These are phyloP conservation scores for Antechinus flavipes DNA, from an alignment of 2,113 vertebrate genomes.

Conservation along the genomic window DNA sequence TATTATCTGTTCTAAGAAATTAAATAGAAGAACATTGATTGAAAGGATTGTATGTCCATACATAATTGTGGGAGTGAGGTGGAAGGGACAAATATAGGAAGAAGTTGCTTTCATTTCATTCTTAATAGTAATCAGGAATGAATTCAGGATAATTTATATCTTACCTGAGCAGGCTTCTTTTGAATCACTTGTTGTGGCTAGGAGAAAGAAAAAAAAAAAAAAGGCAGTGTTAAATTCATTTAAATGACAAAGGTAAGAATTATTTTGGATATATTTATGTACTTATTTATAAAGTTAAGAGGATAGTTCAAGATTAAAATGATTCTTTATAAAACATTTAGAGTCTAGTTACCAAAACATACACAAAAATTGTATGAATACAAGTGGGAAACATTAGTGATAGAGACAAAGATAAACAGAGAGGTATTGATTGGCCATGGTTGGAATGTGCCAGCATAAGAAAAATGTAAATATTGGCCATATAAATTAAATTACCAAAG, in stretches of 20 bases:
- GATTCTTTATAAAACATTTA: background rate
- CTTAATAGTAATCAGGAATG: constrained; percentile 32
- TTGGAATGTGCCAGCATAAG: background rate
- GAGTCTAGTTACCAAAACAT: background rate
- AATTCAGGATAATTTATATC: constrained; percentile 51
- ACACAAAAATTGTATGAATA: background rate
- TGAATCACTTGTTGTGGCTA: constrained; percentile 96
- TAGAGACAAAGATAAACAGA: background rate
- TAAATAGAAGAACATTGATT: constrained; percentile 32
- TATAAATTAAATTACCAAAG: background rate
- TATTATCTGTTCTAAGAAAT: constrained; percentile 4
- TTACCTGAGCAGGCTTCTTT: constrained; percentile 96
- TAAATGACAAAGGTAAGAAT: constrained; percentile 48
- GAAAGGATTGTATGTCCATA: background rate
- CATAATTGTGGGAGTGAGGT: background rate
- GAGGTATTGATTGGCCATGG: background rate
- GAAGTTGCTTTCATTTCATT: constrained; percentile 5
- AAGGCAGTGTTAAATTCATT: constrained; percentile 45
- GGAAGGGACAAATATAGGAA: background rate
- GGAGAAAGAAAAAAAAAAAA: constrained; percentile 77
- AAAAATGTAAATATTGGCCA: background rate
- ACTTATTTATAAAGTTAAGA: background rate
- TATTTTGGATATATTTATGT: background rate
- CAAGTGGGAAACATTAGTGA: background rate
- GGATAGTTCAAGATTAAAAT: constrained; percentile 12